Conservation (phyloP, 2,797 vertebrate species). For the Megaceryle alcyon region DNA sequence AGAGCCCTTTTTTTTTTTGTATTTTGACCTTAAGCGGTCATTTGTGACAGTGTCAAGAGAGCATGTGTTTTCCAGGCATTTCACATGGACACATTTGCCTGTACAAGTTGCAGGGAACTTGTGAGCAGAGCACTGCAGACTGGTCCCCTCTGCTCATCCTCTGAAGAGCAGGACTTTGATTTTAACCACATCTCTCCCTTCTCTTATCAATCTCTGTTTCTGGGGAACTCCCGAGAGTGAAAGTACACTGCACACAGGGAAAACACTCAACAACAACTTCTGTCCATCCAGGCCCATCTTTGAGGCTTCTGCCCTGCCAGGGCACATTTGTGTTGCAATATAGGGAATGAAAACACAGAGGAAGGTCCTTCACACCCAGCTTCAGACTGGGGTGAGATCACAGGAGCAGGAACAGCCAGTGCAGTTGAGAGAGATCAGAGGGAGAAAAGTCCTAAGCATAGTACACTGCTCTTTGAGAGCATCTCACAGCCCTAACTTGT, state of each 20-base stretch:
- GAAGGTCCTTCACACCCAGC: not conserved
- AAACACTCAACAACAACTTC: not conserved
- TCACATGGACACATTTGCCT: rapidly evolving
- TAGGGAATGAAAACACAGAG: not conserved
- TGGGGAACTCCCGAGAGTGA: not conserved
- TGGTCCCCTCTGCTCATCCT: rapidly evolving
- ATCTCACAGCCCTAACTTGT: not conserved
- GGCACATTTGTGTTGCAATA: not conserved
- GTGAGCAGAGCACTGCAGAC: not conserved
- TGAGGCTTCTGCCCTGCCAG: not conserved
- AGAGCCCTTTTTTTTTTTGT: not conserved
- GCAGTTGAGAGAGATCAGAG: not conserved
- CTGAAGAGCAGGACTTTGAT: not conserved
- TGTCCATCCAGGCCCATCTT: not conserved
- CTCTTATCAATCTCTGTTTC: not conserved
- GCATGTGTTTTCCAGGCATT: not conserved
- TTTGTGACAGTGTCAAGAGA: not conserved
- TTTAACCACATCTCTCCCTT: not conserved
- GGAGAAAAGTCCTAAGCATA: not conserved
- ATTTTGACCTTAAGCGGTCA: not conserved
- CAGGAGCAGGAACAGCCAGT: not conserved
- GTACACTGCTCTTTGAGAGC: not conserved
- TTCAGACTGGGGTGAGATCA: not conserved
- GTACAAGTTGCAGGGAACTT: rapidly evolving
- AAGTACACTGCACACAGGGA: not conserved